Evolutionary conservation across 2,888 invertebrate species (phyloP), one percentile per base, ranked within the genome.

Genomic region (Clepsis dumicolana): DNA sequence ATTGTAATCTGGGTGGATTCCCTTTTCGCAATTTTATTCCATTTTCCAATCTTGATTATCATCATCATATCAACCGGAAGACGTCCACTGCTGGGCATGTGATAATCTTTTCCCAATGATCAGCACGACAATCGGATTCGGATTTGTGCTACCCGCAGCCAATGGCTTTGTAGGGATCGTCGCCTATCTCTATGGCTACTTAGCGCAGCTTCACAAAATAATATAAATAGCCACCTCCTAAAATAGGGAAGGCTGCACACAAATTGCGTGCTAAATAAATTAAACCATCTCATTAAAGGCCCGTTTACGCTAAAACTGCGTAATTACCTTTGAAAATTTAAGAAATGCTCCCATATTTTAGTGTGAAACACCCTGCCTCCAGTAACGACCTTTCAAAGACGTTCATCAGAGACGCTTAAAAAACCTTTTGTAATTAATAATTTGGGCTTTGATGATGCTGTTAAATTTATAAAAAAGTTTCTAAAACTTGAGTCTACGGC

Each of bases 291-390:
- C 80, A 82, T 85, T 85, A 85, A 80, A 77, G 72, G 71, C 69
- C 71, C 75, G 74, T 78, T 79, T 71, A 66, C 74, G 72, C 72
- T 76, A 69, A 73, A 77, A 80, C 71, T 78, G 74, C 74, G 71
- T 82, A 82, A 86, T 85, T 81, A 80, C 78, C 77, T 81, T 80
- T 79, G 77, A 76, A 80, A 80, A 81, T 84, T 83, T 80, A 80
- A 83, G 77, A 76, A 77, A 80, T 78, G 75, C 75, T 65, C 70
- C 65, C 67, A 72, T 74, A 68, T 64, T 59, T 68, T 68, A 53
- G 54, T 64, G 64, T 52, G 24, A 52, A 68, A 59, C 25, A 63
- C 63, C 38, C 52, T 48, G 57, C 63, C 14, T 63, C 12, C 32
- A 14, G 59, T 41, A 25, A 68, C 57, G 68, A 32, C 64, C 63